A percentile compares a stretch with the other conserved stretches of the same genome.
Evolutionary conservation across 1,140 invertebrate genomes (phyloP).

Genomic region (Drosophila azteca): DNA sequence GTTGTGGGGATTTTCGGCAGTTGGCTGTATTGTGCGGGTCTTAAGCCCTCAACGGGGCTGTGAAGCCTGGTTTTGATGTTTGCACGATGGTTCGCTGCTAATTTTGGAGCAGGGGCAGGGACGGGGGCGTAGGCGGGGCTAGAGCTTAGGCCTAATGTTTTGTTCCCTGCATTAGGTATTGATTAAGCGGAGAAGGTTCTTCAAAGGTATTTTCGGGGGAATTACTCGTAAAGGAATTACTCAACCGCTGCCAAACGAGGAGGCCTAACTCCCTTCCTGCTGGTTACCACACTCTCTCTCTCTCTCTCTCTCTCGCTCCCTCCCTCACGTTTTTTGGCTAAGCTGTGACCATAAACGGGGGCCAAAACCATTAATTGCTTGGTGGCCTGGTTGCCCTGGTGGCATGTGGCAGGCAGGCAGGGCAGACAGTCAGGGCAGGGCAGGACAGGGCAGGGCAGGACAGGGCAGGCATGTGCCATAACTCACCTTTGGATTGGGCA

Average conservation of each 20-base stretch:
- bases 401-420: no score
- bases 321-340: no score
- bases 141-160: constrained; percentile 17
- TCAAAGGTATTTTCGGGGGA: no score
- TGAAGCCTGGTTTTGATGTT: constrained; percentile 45
- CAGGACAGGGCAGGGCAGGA: no score
- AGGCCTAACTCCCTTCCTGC: constrained; percentile 34
- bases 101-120: no score
- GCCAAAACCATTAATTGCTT: constrained; percentile 1
- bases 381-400: neutral
- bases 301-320: no score
- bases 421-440: no score
- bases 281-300: neutral
- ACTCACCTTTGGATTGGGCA: constrained; percentile 98
- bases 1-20: constrained; percentile 21
- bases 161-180: constrained; percentile 30
- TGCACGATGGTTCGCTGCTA: neutral
- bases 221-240: no score
- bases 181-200: constrained; percentile 12
- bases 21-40: constrained; percentile 17
- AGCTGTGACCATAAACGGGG: constrained; percentile 3
- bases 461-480: constrained; percentile 12
- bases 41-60: constrained; percentile 30
- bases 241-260: no score
- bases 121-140: no score